Evolutionary conservation across 2,888 invertebrate genomes (phyloP).

Genomic region (Siphlonurus alternatus): DNA sequence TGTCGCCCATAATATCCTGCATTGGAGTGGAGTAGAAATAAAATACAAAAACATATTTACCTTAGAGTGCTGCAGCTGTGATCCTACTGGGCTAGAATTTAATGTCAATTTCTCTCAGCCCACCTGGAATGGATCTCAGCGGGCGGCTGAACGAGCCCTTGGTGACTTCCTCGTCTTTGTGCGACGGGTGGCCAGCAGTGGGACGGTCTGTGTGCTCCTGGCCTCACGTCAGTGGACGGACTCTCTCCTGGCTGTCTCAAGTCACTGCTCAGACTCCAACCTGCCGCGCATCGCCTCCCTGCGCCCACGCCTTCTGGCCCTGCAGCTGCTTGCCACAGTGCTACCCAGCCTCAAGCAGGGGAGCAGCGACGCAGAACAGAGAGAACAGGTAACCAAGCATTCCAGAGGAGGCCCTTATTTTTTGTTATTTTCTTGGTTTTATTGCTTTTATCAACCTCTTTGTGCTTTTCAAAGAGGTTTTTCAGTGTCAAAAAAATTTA

Average conservation of each 20-base stretch:
- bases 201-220: conserved; percentile 28
- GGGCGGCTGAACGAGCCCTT: conserved; percentile 27
- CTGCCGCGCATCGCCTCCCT: conserved; percentile 28
- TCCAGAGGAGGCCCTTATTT: too few relatives aligned
- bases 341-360: conserved; percentile 26
- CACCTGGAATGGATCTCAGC: conserved; percentile 4
- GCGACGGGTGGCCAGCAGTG: conserved; percentile 31
- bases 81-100: too few relatives aligned
- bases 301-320: conserved; percentile 33
- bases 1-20: too few relatives aligned
- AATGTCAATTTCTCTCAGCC: neutral
- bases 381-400: conserved; percentile 23
- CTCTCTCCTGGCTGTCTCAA: conserved; percentile 28
- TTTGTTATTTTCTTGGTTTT: too few relatives aligned
- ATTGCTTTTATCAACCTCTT: too few relatives aligned
- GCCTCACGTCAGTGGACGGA: conserved; percentile 34
- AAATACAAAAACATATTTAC: neutral
- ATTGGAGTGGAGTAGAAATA: too few relatives aligned
- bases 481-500: too few relatives aligned
- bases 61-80: neutral
- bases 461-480: too few relatives aligned
- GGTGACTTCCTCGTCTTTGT: conserved; percentile 39
- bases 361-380: conserved; percentile 24
- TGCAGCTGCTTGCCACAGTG: conserved; percentile 34
- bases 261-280: conserved; percentile 15